Evolutionary conservation across 1,140 invertebrate genomes (phyloP), one percentile per base, ranked within the genome.

Genomic region (Phymorhynchus buccinoides): DNA sequence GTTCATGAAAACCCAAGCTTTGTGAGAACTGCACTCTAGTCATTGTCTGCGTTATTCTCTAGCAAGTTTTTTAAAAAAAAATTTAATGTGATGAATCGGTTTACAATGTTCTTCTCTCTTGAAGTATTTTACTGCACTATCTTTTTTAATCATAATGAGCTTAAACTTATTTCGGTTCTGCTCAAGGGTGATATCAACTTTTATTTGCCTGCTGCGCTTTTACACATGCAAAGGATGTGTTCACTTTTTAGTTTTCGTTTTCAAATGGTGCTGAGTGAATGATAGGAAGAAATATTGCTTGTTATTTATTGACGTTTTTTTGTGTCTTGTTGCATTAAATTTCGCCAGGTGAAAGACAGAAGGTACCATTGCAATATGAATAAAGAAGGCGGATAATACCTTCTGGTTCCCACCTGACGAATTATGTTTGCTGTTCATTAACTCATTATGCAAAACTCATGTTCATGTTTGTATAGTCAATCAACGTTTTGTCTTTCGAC

Each of bases 231-330:
- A 27, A 32, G 27, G 37, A 75, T 12, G 37, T 75, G 73, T 75
- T 35, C 0, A 39, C 32, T 42, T 78, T 78, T 35, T 44, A 16
- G n/a, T 41, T 7, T 41, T n/a, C 71, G 18, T 75, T 75, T 44
- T 79, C 77, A 56, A 52, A 79, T 32, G 77, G 77, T 79, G 77
- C 77, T 79, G 77, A 16, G 42, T n/a, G 77, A 79, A 79, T 79
- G 41, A 14, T 79, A 52, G 30, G 27, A 44, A 78, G 27, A 79
- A 48, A 79, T 18, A 32, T 56, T 35, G 32, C 44, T 79, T 52
- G n/a, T 48, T 79, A 62, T 62, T 62, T 62, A 62, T 62, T 62
- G 56, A 62, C n/a, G 12, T 22, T 30, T 52, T 79, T 79, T 48
- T 56, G 9, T 27, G 30, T 71, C 35, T 41, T 75, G 73, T 75